Conservation (phyloP, 2,113 vertebrate species). For the Otis tarda region DNA sequence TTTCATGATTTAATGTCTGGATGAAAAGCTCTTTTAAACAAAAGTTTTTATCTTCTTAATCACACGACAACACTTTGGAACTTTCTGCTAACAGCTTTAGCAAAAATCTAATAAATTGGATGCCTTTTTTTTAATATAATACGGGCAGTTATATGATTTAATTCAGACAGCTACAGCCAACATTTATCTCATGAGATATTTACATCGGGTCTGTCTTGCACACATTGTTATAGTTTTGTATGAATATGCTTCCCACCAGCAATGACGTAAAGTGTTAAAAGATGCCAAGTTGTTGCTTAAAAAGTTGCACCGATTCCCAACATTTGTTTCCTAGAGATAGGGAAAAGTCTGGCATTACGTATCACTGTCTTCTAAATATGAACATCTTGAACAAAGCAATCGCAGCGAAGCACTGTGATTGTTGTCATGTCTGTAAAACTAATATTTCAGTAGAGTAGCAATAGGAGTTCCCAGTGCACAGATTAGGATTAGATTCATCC, state of each 20-base stretch:
- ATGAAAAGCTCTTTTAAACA: background rate
- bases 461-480: background rate
- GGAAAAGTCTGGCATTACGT: constrained; percentile 14
- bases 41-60: background rate
- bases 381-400: constrained; percentile 29
- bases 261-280: constrained; percentile 54
- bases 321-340: background rate
- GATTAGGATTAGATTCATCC: background rate
- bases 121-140: background rate
- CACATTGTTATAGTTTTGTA: constrained; percentile 42
- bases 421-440: constrained; percentile 13
- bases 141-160: background rate
- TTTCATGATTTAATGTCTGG: constrained; percentile 30
- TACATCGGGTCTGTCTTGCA: constrained; percentile 12
- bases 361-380: constrained; percentile 17
- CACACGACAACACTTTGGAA: background rate
- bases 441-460: background rate
- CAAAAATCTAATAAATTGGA: background rate
- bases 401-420: background rate
- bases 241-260: constrained; percentile 34
- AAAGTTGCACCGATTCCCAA: constrained; percentile 27
- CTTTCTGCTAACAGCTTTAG: background rate
- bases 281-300: constrained; percentile 57
- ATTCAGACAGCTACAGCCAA: constrained; percentile 30
- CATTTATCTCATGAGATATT: constrained; percentile 50